These are phyloP conservation scores for Heteromurus nitidus DNA, from an alignment of 2,888 invertebrate genomes.

Conservation along the genomic window DNA sequence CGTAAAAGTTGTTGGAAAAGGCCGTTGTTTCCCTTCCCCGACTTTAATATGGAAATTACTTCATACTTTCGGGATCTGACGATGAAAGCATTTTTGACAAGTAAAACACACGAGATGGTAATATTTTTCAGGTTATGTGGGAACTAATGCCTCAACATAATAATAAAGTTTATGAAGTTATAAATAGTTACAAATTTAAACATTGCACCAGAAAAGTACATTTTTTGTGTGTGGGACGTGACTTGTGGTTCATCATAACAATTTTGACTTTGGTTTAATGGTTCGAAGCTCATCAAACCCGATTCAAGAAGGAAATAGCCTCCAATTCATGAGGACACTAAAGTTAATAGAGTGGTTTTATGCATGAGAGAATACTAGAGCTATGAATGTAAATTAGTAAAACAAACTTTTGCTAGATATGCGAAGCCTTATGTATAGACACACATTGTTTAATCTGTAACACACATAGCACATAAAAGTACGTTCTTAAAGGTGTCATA, in stretches of 20 bases:
- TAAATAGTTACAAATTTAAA: slow-evolving; percentile 52
- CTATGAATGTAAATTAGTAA: slow-evolving; percentile 38
- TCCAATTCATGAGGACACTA: background rate
- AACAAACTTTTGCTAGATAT: background rate
- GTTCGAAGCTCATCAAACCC: slow-evolving; percentile 29
- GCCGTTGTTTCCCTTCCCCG: background rate
- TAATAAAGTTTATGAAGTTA: slow-evolving; percentile 47
- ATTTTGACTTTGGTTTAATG: slow-evolving; percentile 48
- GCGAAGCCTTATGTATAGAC: too few species aligned
- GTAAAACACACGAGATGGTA: too few species aligned
- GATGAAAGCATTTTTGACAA: background rate
- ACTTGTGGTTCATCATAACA: slow-evolving; percentile 56
- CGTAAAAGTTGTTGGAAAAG: background rate
- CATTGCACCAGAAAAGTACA: background rate
- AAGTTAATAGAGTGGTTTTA: background rate
- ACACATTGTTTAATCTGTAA: slow-evolving; percentile 21
- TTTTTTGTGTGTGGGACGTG: slow-evolving; percentile 56
- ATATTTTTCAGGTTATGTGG: background rate
- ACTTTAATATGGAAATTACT: background rate
- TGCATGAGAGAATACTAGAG: background rate
- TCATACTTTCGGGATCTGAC: background rate
- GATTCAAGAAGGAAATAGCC: slow-evolving; percentile 23
- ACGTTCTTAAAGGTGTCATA: background rate
- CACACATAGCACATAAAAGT: slow-evolving; percentile 15
- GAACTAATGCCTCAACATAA: background rate